These are phyloP conservation scores for Catotricha subobsoleta DNA, from an alignment of 2,888 invertebrate species.

Conservation along the genomic window DNA sequence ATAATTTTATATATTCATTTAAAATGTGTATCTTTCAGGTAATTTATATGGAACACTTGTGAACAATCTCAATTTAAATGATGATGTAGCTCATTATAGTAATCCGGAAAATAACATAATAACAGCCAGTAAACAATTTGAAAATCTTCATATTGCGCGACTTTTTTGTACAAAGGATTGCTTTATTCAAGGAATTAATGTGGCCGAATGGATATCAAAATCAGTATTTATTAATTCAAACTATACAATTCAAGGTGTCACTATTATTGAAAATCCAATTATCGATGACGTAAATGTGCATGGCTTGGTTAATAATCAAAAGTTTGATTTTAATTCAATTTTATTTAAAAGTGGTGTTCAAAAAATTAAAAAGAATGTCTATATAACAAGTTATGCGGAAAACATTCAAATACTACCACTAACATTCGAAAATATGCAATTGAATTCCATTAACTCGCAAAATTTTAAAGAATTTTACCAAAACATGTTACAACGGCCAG, in stretches of 20 bases:
- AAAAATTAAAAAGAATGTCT: no score
- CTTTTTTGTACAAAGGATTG: constrained; percentile 21
- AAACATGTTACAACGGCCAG: no score
- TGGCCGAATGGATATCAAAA: constrained; percentile 31
- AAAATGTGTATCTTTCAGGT: constrained; percentile 16
- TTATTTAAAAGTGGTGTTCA: neutral
- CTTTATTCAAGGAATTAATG: constrained; percentile 29
- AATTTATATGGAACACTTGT: constrained; percentile 24
- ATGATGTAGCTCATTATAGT: constrained; percentile 33
- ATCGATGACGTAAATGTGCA: neutral
- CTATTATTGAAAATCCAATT: neutral
- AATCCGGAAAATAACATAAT: constrained; percentile 22
- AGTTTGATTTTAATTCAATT: neutral
- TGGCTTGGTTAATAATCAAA: neutral
- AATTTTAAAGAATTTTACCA: no score
- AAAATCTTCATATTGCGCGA: constrained; percentile 23
- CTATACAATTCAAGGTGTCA: constrained; percentile 28
- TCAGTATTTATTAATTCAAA: constrained; percentile 26
- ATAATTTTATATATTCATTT: neutral
- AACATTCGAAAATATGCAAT: no score
- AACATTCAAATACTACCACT: no score
- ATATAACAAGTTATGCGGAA: no score
- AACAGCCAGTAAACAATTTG: constrained; percentile 28
- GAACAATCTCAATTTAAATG: constrained; percentile 33
- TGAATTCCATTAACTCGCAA: no score